These are phyloP conservation scores for Euleptes europaea DNA, from an alignment of 2,113 vertebrate species.

Conservation along the genomic window DNA sequence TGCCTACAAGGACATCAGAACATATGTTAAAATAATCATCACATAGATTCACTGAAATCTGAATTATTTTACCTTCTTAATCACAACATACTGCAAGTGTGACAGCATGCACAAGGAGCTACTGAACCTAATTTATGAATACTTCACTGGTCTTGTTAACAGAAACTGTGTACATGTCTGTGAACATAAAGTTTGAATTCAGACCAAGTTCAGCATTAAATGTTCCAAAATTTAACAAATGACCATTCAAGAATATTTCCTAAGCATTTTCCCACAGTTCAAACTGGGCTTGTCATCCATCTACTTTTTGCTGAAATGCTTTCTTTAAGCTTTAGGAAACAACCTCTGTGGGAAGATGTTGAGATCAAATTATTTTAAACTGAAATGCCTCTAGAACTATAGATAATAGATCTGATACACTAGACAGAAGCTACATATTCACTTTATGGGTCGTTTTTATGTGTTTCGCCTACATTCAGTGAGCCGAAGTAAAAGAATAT, in stretches of 20 bases:
- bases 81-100: not conserved
- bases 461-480: not conserved
- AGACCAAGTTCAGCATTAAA: not conserved
- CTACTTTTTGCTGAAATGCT: not conserved
- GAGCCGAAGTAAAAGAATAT: not conserved
- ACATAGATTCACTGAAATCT: not conserved
- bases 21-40: not conserved
- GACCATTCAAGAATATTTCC: not conserved
- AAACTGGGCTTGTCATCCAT: not conserved
- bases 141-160: not conserved
- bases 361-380: not conserved
- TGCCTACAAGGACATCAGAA: too few relatives aligned
- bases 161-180: not conserved
- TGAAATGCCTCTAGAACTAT: not conserved
- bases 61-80: not conserved
- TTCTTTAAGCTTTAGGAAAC: not conserved
- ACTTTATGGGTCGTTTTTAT: not conserved
- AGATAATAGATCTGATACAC: not conserved
- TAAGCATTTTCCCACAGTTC: not conserved
- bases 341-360: not conserved
- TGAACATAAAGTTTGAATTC: not conserved
- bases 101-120: not conserved
- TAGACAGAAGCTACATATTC: not conserved
- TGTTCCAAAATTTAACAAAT: constrained; percentile 9
- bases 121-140: not conserved